Evolutionary conservation across 2,888 invertebrate species (phyloP), one percentile per base, ranked within the genome.

Genomic region (Trichopria drosophilae): DNA sequence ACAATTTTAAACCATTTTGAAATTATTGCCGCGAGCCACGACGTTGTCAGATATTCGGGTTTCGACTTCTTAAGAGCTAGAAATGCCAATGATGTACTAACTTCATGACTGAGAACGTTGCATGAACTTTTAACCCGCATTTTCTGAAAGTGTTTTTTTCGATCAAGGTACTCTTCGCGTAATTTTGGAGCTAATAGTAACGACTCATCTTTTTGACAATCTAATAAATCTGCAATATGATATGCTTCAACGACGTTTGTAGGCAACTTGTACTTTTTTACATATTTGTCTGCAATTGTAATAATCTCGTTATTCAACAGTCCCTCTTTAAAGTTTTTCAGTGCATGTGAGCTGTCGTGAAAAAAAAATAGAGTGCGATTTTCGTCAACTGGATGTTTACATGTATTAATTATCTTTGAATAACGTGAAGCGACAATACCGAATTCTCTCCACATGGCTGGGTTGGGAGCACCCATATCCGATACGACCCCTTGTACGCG

Each of bases 401-500:
- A 50, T 36, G 28, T 44, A 19, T 44, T 51, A 10, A 36, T 23
- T 20, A 42, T 35, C 9, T 12, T 36, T n/a, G 47, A 26, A 13
- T 19, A 41, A 10, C 44, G 19, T 4, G 35, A 26, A 41, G 40
- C 62, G 26, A 19, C 37, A 6, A 63, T 55, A 9, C 42, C 44
- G 34, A 46, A 59, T 13, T 16, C 13, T 48, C 31, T 60, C 62
- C 63, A 65, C 31, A 65, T 31, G 4, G 60, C 58, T 45, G 51
- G 49, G 53, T 64, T 66, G 1, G 44, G 45, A n/a, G 58, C 7
- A n/a, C 62, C 61, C 65, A 63, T 64, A 47, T 66, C 64, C 29
- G 59, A 61, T 13, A 58, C 57, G 6, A 66, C 51, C 24, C 48
- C 50, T 15, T 58, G 3, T 34, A 66, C 52, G 23, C 52, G 57